phyloP scores from a whole-genome alignment of 2,113 vertebrate species.

The Sminthopsis crassicaudata region DNA sequence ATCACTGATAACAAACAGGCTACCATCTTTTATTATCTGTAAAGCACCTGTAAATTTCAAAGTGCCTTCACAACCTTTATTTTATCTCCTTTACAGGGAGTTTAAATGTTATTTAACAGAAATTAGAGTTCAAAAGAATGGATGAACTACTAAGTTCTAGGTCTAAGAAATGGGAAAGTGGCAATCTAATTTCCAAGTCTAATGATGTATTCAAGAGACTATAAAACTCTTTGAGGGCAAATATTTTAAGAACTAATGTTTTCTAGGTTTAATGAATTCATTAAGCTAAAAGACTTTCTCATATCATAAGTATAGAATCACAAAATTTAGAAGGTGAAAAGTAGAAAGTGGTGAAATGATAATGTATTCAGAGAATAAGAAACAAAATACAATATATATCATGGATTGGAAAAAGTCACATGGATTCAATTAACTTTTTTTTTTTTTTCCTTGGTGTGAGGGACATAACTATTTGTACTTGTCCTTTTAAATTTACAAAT shows the following conservation, averaged over 20 bases:
- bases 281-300: slow-evolving; percentile 27
- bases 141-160: not conserved
- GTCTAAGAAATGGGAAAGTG: not conserved
- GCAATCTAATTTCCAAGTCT: not conserved
- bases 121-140: not conserved
- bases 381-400: not conserved
- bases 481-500: not conserved
- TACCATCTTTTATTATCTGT: not conserved
- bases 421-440: not conserved
- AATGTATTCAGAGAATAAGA: not conserved
- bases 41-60: not conserved
- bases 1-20: not conserved
- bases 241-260: slow-evolving; percentile 2
- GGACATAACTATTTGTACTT: not conserved
- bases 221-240: not conserved
- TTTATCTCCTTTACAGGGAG: not conserved
- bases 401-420: not conserved
- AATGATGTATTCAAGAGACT: not conserved
- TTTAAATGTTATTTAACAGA: not conserved
- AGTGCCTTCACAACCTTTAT: not conserved
- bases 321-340: slow-evolving; percentile 15
- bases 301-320: not conserved
- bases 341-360: not conserved
- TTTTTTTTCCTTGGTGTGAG: not conserved
- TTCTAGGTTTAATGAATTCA: slow-evolving; percentile 4